A percentile compares a stretch with the other conserved stretches of the same genome.
Evolutionary conservation across 2,888 invertebrate genomes (phyloP).

Genomic region (Euzetes globulus): DNA sequence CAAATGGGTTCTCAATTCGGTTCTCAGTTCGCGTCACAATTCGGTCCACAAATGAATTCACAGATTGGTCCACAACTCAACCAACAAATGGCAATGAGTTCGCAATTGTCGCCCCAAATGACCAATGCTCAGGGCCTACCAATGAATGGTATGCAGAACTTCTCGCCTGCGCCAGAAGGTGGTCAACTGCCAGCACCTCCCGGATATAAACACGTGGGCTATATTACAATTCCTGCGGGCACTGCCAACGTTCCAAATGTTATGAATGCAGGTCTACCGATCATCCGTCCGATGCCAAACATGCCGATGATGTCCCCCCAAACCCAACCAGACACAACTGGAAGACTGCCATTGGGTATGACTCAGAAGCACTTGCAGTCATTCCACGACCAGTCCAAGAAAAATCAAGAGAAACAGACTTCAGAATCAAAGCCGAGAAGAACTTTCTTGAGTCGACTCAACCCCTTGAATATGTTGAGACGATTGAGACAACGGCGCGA

Average conservation of each 20-base stretch:
- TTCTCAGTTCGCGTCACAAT: neutral
- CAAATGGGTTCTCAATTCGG: neutral
- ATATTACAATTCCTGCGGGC: slow-evolving; percentile 34
- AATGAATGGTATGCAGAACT: slow-evolving; percentile 27
- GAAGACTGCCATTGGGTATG: slow-evolving; percentile 10
- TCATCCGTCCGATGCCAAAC: slow-evolving; percentile 32
- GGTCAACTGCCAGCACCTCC: slow-evolving; percentile 33
- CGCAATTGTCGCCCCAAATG: neutral
- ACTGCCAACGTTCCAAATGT: slow-evolving; percentile 29
- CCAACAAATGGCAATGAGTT: neutral
- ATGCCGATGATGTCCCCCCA: neutral
- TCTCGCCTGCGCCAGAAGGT: slow-evolving; percentile 33
- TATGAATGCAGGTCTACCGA: slow-evolving; percentile 26
- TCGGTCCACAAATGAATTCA: neutral
- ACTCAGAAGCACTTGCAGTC: slow-evolving; percentile 15
- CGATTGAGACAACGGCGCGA: slow-evolving; percentile 35
- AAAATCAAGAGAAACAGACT: slow-evolving; percentile 29
- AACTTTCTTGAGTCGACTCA: slow-evolving; percentile 36
- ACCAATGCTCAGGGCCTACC: neutral
- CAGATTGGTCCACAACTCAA: neutral
- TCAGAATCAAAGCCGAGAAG: slow-evolving; percentile 34
- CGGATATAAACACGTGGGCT: slow-evolving; percentile 35
- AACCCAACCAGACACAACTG: neutral
- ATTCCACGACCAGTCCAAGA: slow-evolving; percentile 23
- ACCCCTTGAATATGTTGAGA: slow-evolving; percentile 38